These are phyloP conservation scores for Bufo bufo DNA, from an alignment of 2,113 vertebrate species.

Conservation along the genomic window DNA sequence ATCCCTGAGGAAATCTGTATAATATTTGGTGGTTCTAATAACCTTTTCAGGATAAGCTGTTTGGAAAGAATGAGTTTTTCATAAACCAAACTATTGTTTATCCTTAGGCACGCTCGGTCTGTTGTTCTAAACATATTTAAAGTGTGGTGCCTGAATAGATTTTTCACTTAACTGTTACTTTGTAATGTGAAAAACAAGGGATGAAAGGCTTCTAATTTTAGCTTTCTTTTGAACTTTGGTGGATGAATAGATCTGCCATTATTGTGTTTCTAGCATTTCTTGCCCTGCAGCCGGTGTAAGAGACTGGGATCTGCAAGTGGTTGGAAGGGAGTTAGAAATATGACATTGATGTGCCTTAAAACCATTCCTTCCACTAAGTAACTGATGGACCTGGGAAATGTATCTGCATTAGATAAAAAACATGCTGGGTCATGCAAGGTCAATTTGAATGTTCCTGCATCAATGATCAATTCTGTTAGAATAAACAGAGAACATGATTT, in stretches of 20 bases:
- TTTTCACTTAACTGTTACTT: conserved; percentile 47
- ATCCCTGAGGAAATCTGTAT: background rate
- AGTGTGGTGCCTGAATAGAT: conserved; percentile 42
- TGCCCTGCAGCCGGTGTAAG: conserved; percentile 11
- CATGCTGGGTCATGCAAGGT: conserved; percentile 12
- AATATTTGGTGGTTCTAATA: background rate
- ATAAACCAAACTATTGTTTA: conserved; percentile 12
- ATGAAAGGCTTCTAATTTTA: conserved; percentile 48
- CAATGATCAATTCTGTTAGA: conserved; percentile 18
- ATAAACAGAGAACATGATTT: background rate
- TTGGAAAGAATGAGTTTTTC: conserved; percentile 4
- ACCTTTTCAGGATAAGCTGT: background rate
- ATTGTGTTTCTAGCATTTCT: conserved; percentile 18
- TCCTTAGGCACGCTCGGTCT: conserved; percentile 13
- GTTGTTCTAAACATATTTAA: conserved; percentile 36
- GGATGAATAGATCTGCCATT: conserved; percentile 48
- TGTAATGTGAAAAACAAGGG: conserved; percentile 46
- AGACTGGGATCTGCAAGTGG: conserved; percentile 19
- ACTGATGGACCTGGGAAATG: conserved; percentile 36
- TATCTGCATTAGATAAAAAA: conserved; percentile 22
- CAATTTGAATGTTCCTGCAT: background rate
- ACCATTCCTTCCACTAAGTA: conserved; percentile 19
- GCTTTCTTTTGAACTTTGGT: conserved; percentile 41
- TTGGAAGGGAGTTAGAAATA: background rate
- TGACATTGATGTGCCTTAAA: conserved; percentile 35